phyloP scores from a whole-genome alignment of 2,888 invertebrate genomes.

The Scaptomyza tumidula region DNA sequence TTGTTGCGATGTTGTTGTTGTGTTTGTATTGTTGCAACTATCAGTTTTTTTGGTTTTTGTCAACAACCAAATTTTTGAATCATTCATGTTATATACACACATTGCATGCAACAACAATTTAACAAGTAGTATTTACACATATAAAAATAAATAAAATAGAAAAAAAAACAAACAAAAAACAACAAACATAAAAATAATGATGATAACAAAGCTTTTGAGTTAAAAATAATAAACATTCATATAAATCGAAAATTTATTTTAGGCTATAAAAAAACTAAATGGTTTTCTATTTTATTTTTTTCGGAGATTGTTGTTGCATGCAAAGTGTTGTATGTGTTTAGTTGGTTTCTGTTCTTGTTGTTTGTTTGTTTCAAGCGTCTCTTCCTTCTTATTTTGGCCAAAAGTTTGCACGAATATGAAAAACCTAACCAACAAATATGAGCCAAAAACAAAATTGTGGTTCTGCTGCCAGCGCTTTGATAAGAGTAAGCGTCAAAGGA shows the following conservation, averaged over 20 bases:
- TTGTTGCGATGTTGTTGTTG: conserved; percentile 52
- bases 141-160: conserved; percentile 33
- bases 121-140: conserved; percentile 7
- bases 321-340: conserved; percentile 24
- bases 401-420: conserved; percentile 31
- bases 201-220: conserved; percentile 17
- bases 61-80: conserved; percentile 19
- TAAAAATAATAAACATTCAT: conserved; percentile 3
- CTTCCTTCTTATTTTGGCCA: conserved; percentile 6
- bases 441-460: neutral
- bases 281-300: conserved; percentile 23
- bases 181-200: conserved; percentile 42
- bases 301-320: conserved; percentile 69
- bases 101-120: conserved; percentile 73
- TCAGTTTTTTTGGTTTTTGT: conserved; percentile 23
- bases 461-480: neutral
- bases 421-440: neutral
- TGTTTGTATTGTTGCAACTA: conserved; percentile 59
- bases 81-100: conserved; percentile 41
- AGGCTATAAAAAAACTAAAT: conserved; percentile 11
- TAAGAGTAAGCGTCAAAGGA: conserved; percentile 7
- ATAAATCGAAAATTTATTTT: conserved; percentile 3
- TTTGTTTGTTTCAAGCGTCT: neutral
- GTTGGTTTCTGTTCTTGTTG: neutral
- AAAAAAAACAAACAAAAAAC: conserved; percentile 36